These are phyloP conservation scores for Cyprinodon tularosa DNA, from an alignment of 2,113 vertebrate genomes.

Conservation along the genomic window DNA sequence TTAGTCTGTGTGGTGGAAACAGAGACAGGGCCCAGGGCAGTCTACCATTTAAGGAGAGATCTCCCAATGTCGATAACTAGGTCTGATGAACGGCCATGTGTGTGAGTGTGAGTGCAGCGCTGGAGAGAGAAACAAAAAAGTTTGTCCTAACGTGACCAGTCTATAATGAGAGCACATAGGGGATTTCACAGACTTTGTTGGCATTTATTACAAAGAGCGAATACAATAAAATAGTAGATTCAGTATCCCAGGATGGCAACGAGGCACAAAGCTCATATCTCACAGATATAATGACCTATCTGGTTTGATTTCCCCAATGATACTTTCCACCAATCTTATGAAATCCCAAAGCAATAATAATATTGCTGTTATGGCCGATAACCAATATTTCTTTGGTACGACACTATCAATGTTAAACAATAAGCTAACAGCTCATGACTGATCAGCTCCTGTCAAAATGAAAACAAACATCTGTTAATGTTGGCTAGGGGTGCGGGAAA, in stretches of 20 bases:
- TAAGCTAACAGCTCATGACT: too few relatives aligned
- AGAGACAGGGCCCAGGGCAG: constrained; percentile 56
- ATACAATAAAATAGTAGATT: constrained; percentile 29
- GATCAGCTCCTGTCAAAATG: too few relatives aligned
- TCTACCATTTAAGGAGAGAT: constrained; percentile 80
- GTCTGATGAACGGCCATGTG: constrained; percentile 52
- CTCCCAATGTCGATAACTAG: constrained; percentile 67
- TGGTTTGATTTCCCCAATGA: not conserved
- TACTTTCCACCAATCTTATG: not conserved
- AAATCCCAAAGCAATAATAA: too few relatives aligned
- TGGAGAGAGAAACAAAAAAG: constrained; percentile 8
- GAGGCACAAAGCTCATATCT: not conserved
- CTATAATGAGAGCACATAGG: constrained; percentile 55
- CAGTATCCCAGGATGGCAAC: constrained; percentile 19
- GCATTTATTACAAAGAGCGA: constrained; percentile 40
- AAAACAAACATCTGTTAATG: too few relatives aligned
- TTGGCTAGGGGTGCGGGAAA: too few relatives aligned
- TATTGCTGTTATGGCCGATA: too few relatives aligned
- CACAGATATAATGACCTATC: not conserved
- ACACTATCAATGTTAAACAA: too few relatives aligned
- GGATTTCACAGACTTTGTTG: constrained; percentile 37
- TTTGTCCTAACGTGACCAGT: constrained; percentile 33
- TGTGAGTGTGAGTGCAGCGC: constrained; percentile 19
- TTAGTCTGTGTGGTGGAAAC: constrained; percentile 64
- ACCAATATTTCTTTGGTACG: too few relatives aligned